Conservation (phyloP, 1,140 invertebrate genomes). For the Phymastichus coffea region DNA sequence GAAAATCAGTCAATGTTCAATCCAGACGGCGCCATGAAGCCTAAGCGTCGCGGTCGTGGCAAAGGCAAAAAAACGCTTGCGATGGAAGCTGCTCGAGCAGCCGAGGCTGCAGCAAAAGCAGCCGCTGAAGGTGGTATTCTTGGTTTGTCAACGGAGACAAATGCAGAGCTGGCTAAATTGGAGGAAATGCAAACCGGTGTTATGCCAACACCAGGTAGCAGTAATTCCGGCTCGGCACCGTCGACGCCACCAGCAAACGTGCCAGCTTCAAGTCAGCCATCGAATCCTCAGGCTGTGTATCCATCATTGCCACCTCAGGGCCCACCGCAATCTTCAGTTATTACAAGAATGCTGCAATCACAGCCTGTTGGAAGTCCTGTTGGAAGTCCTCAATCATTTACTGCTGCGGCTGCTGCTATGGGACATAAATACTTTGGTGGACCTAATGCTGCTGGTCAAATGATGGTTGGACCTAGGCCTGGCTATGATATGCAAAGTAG, state of each 20-base stretch:
- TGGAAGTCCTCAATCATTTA: conserved; percentile 49
- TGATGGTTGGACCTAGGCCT: conserved; percentile 48
- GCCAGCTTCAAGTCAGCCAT: conserved; percentile 36
- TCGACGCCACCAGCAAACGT: conserved; percentile 46
- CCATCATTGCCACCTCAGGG: conserved; percentile 41
- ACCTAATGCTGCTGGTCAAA: conserved; percentile 39
- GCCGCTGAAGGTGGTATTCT: conserved; percentile 35
- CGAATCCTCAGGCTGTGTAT: conserved; percentile 45
- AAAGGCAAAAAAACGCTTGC: conserved; percentile 62
- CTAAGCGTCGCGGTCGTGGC: conserved; percentile 58
- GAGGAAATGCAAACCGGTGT: conserved; percentile 43
- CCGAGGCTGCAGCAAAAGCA: conserved; percentile 48
- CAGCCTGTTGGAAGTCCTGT: conserved; percentile 56
- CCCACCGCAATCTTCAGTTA: conserved; percentile 60
- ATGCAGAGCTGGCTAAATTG: conserved; percentile 42
- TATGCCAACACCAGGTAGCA: conserved; percentile 52
- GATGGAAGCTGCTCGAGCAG: conserved; percentile 54
- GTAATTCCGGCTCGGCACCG: conserved; percentile 52
- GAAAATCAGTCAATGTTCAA: conserved; percentile 44
- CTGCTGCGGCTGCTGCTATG: conserved; percentile 53
- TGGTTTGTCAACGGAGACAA: conserved; percentile 42
- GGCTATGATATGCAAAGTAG: conserved; percentile 50
- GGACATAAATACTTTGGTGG: conserved; percentile 55
- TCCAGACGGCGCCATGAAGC: conserved; percentile 48
- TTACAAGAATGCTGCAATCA: conserved; percentile 64